Conservation (phyloP, 2,888 invertebrate genomes). For the Stenodema calcarata region DNA sequence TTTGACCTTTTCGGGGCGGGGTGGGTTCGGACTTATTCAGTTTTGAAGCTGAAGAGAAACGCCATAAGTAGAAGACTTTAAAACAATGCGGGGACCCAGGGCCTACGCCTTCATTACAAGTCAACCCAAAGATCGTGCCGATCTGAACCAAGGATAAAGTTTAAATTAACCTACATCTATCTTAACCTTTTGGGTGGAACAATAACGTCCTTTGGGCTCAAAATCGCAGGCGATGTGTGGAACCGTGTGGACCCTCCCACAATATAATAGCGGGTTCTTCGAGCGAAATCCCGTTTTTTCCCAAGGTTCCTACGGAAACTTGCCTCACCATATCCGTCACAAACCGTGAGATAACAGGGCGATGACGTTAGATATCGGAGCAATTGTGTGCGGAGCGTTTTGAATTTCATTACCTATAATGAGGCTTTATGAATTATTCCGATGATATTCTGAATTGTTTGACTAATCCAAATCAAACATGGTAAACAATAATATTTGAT, state of each 20-base stretch:
- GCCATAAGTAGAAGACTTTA: not conserved
- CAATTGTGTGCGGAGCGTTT: not conserved
- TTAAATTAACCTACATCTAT: slow-evolving; percentile 31
- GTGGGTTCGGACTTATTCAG: not conserved
- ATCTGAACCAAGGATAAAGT: slow-evolving; percentile 21
- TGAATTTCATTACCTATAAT: not conserved
- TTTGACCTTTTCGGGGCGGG: slow-evolving; percentile 30
- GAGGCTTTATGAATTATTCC: not conserved
- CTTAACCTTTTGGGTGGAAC: slow-evolving; percentile 23
- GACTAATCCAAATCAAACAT: not conserved
- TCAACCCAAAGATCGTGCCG: slow-evolving; percentile 31
- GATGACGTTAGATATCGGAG: not conserved
- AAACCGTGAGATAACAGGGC: not conserved
- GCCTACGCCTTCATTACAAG: slow-evolving; percentile 30
- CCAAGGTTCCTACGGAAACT: not conserved
- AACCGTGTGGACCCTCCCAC: not conserved
- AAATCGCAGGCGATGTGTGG: not conserved
- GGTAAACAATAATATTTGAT: no score
- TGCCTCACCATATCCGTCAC: not conserved
- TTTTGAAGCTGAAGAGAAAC: not conserved
- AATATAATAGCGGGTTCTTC: not conserved
- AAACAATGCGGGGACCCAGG: not conserved
- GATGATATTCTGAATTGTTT: not conserved
- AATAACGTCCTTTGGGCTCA: slow-evolving; percentile 28
- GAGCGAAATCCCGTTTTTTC: not conserved